Evolutionary conservation across 2,888 invertebrate genomes (phyloP).

Genomic region (Athrips mouffetella): DNA sequence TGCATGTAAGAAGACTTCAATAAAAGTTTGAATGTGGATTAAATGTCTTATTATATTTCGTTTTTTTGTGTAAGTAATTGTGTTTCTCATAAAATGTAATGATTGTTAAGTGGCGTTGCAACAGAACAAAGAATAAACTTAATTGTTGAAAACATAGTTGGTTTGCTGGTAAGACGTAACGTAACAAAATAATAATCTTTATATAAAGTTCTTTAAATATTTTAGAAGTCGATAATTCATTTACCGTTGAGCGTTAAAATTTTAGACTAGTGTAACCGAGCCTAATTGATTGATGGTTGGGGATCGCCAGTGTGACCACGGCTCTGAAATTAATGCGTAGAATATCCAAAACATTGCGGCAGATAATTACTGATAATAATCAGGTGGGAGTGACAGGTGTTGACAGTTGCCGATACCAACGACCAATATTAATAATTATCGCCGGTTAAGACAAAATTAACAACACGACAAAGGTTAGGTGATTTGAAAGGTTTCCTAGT

Average conservation of each 20-base stretch:
- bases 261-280: constrained; percentile 9
- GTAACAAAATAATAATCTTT: too few species aligned
- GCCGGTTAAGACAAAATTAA: not conserved
- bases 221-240: not conserved
- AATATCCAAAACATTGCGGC: constrained; percentile 5
- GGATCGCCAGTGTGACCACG: constrained; percentile 1
- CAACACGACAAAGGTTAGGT: too few species aligned
- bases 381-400: constrained; percentile 1
- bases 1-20: too few species aligned
- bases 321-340: not conserved
- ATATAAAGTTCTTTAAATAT: not conserved
- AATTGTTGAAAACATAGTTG: too few species aligned
- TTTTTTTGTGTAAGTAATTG: too few species aligned
- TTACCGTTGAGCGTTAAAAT: not conserved
- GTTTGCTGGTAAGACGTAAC: too few species aligned
- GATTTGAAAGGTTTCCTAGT: too few species aligned
- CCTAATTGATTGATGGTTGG: constrained; percentile 11
- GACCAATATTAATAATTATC: not conserved
- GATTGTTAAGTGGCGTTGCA: too few species aligned
- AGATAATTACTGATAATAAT: not conserved
- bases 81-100: too few species aligned
- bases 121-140: too few species aligned
- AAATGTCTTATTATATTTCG: too few species aligned
- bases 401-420: not conserved
- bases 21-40: too few species aligned